Evolutionary conservation across 2,888 invertebrate genomes (phyloP).

Genomic region (Drosophila robusta): DNA sequence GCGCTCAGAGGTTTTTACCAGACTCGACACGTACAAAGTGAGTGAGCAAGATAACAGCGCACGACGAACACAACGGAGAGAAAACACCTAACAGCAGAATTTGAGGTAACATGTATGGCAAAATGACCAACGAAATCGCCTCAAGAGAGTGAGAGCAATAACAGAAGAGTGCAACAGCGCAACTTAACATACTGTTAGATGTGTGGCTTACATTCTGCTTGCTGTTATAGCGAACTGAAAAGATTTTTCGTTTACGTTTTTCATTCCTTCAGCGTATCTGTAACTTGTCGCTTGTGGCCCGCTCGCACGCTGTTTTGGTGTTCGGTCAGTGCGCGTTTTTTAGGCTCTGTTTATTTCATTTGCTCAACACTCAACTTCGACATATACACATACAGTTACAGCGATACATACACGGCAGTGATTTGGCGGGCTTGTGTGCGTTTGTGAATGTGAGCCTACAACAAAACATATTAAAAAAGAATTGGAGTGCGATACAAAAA

Average conservation of each 20-base stretch:
- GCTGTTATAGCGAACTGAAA: conserved; percentile 19
- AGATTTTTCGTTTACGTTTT: conserved; percentile 36
- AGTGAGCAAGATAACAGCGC: conserved; percentile 27
- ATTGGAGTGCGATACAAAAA: conserved; percentile 51
- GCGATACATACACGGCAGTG: conserved; percentile 73
- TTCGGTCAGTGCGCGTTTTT: conserved; percentile 62
- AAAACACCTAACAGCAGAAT: conserved; percentile 32
- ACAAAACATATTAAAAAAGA: conserved; percentile 58
- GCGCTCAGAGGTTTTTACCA: conserved; percentile 25
- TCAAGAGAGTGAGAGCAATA: conserved; percentile 18
- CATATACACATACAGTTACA: conserved; percentile 47
- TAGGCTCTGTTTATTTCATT: conserved; percentile 63
- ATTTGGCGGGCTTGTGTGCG: conserved; percentile 75
- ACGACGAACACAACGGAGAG: conserved; percentile 12
- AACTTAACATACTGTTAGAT: conserved; percentile 31
- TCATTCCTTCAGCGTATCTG: conserved; percentile 61
- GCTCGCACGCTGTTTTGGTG: conserved; percentile 47
- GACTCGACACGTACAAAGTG: conserved; percentile 22
- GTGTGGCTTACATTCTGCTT: conserved; percentile 21
- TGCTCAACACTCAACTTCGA: conserved; percentile 60
- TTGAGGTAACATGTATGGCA: conserved; percentile 31
- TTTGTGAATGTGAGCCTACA: conserved; percentile 67
- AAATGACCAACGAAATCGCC: conserved; percentile 20
- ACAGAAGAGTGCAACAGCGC: conserved; percentile 38
- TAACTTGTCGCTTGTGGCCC: conserved; percentile 50